Conservation (phyloP, 2,797 vertebrate species). For the Mastacembelus armatus region DNA sequence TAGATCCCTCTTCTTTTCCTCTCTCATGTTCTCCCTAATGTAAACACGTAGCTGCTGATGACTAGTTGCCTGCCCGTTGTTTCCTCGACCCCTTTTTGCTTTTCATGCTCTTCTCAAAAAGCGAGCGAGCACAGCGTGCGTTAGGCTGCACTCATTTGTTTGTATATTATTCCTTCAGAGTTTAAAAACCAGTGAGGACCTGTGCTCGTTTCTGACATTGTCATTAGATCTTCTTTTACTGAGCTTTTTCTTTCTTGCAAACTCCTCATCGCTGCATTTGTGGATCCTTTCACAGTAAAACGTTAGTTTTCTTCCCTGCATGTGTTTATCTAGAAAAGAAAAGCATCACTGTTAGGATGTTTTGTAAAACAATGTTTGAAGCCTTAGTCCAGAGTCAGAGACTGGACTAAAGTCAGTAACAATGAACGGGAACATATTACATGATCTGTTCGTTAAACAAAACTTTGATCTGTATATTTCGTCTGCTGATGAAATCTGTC, state of each 20-base stretch:
- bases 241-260: too few relatives aligned
- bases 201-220: conserved; percentile 8
- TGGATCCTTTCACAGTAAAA: conserved; percentile 35
- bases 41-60: conserved; percentile 35
- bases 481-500: conserved; percentile 73
- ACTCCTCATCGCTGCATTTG: conserved; percentile 30
- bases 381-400: conserved; percentile 81
- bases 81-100: conserved; percentile 27
- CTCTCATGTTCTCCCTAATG: conserved; percentile 30
- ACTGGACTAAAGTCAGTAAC: conserved; percentile 79
- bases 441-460: conserved; percentile 59
- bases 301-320: conserved; percentile 67
- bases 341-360: conserved; percentile 63
- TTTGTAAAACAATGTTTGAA: conserved; percentile 77
- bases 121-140: conserved; percentile 7
- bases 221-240: conserved; percentile 13
- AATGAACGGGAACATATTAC: conserved; percentile 62
- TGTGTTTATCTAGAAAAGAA: conserved; percentile 69
- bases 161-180: conserved; percentile 5
- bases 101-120: conserved; percentile 22
- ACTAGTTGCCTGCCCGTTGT: conserved; percentile 49
- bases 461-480: conserved; percentile 78
- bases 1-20: too few relatives aligned
- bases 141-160: conserved; percentile 18
- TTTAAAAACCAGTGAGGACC: conserved; percentile 13